Conservation (phyloP, 2,888 invertebrate genomes). For the Phytoseiulus persimilis region DNA sequence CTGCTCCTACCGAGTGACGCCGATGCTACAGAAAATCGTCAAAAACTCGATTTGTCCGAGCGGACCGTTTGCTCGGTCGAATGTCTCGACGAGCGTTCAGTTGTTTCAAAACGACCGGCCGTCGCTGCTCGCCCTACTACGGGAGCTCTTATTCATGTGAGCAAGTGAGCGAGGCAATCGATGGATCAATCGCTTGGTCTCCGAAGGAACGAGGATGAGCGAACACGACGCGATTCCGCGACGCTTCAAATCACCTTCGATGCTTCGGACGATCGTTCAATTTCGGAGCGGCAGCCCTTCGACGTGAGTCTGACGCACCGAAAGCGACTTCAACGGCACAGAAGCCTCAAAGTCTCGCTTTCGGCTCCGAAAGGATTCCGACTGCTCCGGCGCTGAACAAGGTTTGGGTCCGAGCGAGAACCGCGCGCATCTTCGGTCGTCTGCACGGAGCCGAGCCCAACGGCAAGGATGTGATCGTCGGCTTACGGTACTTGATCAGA, state of each 20-base stretch:
- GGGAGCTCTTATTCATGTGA: not conserved
- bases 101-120: not conserved
- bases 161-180: not conserved
- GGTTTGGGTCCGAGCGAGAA: not conserved
- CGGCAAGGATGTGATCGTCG: too few relatives aligned
- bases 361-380: not conserved
- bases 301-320: not conserved
- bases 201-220: not conserved
- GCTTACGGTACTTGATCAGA: not conserved
- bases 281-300: not conserved
- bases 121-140: not conserved
- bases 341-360: not conserved
- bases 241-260: constrained; percentile 5
- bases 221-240: not conserved
- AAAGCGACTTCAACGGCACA: not conserved
- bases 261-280: not conserved
- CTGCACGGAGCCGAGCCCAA: too few relatives aligned
- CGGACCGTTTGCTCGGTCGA: not conserved
- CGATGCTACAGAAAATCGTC: not conserved
- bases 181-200: not conserved
- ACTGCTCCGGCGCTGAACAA: not conserved
- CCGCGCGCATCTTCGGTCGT: too few relatives aligned
- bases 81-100: not conserved
- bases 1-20: not conserved
- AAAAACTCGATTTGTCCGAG: not conserved